These are phyloP conservation scores for Ormyrus nitidulus DNA, from an alignment of 2,888 invertebrate genomes.

Conservation along the genomic window DNA sequence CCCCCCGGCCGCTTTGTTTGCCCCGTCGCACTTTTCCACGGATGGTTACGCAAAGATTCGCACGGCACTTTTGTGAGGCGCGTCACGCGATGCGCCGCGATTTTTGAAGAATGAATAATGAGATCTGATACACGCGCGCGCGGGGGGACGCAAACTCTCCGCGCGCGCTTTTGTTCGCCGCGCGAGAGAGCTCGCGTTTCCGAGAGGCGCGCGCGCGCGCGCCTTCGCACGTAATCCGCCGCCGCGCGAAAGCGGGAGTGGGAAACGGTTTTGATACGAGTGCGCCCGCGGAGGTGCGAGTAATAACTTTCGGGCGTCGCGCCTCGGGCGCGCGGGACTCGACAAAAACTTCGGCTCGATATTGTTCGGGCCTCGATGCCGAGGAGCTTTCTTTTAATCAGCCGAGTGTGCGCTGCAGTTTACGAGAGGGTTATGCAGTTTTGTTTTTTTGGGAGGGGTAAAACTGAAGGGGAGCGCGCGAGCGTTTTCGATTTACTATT, in stretches of 20 bases:
- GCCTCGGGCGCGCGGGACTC: background rate
- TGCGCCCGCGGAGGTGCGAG: background rate
- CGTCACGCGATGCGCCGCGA: constrained; percentile 38
- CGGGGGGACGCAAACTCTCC: background rate
- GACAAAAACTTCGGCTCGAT: constrained; percentile 17
- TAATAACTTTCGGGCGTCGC: constrained; percentile 27
- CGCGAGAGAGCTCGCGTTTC: background rate
- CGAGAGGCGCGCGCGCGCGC: background rate
- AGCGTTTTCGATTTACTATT: too few relatives aligned
- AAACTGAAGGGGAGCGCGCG: too few relatives aligned
- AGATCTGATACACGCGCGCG: constrained; percentile 27
- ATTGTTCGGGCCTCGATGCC: constrained; percentile 21
- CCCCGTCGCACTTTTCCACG: constrained; percentile 16
- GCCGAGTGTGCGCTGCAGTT: background rate
- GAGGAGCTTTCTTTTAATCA: background rate
- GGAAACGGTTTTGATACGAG: constrained; percentile 2
- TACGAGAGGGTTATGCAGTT: too few relatives aligned
- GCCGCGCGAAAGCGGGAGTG: background rate
- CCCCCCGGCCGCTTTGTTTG: constrained; percentile 9
- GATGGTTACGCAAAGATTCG: constrained; percentile 51
- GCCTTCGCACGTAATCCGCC: background rate
- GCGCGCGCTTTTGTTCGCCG: constrained; percentile 2
- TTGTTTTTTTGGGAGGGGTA: too few relatives aligned
- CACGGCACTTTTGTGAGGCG: constrained; percentile 13
- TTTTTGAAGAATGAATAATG: constrained; percentile 45